Conservation (phyloP, 2,888 invertebrate species). For the Odontothrips loti region DNA sequence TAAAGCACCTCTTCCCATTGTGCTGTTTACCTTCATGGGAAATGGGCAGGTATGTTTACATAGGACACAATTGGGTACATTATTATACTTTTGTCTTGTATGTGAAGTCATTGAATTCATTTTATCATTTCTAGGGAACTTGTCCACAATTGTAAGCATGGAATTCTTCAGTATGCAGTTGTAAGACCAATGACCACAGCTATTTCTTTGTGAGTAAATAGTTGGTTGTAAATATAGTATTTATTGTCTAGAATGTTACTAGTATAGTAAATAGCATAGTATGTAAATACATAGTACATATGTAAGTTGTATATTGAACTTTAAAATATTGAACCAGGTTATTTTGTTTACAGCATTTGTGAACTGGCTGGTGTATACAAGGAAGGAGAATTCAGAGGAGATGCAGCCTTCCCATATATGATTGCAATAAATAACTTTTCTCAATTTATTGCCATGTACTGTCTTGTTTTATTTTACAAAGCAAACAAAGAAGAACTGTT, state of each 20-base stretch:
- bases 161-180: conserved; percentile 91
- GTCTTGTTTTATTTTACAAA: conserved; percentile 86
- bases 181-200: conserved; percentile 85
- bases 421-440: conserved; percentile 84
- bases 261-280: too few species aligned
- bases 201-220: conserved; percentile 73
- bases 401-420: conserved; percentile 85
- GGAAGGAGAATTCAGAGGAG: conserved; percentile 82
- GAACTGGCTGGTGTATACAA: conserved; percentile 80
- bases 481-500: conserved; percentile 80
- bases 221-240: conserved; percentile 18
- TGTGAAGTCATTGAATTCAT: background rate
- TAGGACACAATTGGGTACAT: conserved; percentile 21
- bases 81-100: background rate
- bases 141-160: conserved; percentile 93
- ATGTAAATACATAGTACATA: too few species aligned
- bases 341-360: conserved; percentile 65
- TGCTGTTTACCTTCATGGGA: conserved; percentile 90
- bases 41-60: conserved; percentile 70
- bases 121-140: conserved; percentile 61
- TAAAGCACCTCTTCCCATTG: conserved; percentile 83
- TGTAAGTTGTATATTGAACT: too few species aligned
- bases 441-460: conserved; percentile 95
- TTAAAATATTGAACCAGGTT: conserved; percentile 30
- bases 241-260: too few species aligned